phyloP scores from a whole-genome alignment of 2,888 invertebrate species.

The Tribolium freemani region DNA sequence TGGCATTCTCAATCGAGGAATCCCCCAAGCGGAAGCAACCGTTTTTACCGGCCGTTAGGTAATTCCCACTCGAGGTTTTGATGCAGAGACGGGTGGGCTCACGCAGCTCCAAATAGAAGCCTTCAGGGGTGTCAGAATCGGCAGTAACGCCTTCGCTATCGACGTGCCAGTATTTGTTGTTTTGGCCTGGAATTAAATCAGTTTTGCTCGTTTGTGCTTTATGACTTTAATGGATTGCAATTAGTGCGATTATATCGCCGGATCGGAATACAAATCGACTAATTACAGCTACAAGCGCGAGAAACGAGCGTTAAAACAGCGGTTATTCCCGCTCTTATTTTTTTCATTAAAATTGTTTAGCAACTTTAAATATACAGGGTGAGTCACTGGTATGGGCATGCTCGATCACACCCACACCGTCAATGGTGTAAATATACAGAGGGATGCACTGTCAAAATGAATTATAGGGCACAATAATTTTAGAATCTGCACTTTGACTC shows the following conservation, averaged over 20 bases:
- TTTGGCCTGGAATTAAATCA: conserved; percentile 77
- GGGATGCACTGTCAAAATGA: too few species aligned
- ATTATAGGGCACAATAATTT: too few species aligned
- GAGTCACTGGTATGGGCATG: too few species aligned
- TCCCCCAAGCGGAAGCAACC: conserved; percentile 90
- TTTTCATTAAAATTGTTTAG: too few species aligned
- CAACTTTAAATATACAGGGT: too few species aligned
- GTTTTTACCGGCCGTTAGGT: conserved; percentile 92
- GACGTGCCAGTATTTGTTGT: conserved; percentile 95
- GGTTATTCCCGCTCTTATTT: conserved; percentile 49
- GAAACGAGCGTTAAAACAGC: background rate
- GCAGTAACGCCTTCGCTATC: conserved; percentile 89
- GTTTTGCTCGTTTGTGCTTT: background rate
- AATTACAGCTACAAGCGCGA: background rate
- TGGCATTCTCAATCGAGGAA: conserved; percentile 82
- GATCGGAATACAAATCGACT: background rate
- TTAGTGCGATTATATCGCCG: background rate
- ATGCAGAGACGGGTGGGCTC: conserved; percentile 95
- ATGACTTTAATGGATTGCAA: background rate
- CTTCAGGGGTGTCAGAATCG: conserved; percentile 86
- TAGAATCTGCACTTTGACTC: too few species aligned
- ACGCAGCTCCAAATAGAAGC: conserved; percentile 92
- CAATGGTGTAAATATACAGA: too few species aligned
- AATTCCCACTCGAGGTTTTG: conserved; percentile 81
- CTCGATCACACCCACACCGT: too few species aligned